Evolutionary conservation across 2,113 vertebrate genomes (phyloP), one percentile per base, ranked within the genome.

Genomic region (Uropsilus gracilis): DNA sequence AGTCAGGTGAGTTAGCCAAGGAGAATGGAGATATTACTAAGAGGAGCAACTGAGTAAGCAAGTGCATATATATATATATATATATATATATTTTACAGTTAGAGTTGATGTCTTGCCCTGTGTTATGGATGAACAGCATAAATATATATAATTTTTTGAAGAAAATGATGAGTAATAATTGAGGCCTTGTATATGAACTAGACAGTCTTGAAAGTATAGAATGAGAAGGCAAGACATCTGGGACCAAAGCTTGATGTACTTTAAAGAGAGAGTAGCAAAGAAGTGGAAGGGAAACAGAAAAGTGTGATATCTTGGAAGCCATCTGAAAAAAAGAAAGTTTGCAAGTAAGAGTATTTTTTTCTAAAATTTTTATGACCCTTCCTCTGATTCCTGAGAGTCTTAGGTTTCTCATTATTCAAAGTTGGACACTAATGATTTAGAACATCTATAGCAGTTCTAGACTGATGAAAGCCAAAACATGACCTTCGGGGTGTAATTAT

Each of bases 101-200:
- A 84, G 63, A 63, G 22, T 32, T 39, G 68, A 78, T 44, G 0
- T 42, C 50, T 95, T 88, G 37, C 64, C 20, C 30, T 71, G 76
- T 72, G 8, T 61, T 73, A 24, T 7, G 86, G 81, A n/a, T 66
- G 42, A 85, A 82, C 89, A 20, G 39, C 6, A 37, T 42, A 50
- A 50, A 71, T 80, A 42, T 17, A 53, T 50, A 39, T 78, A 66
- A 84, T 86, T 89, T 72, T 17, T 76, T 86, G 50, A 85, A 84
- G 55, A 53, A 94, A 90, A 39, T n/a, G 92, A 50, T 68, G 42
- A 88, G 20, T 95, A 85, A 26, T 89, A 93, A 66, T 91, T 63
- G 53, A 91, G 24, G 10, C 57, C 37, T 39, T 84, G 8, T 82
- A 57, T 57, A 22, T 86, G 46, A 92, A 59, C 34, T 83, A 69